Evolutionary conservation across 1,140 invertebrate species (phyloP), one percentile per base, ranked within the genome.

Genomic region (Oreohelix idahoensis): DNA sequence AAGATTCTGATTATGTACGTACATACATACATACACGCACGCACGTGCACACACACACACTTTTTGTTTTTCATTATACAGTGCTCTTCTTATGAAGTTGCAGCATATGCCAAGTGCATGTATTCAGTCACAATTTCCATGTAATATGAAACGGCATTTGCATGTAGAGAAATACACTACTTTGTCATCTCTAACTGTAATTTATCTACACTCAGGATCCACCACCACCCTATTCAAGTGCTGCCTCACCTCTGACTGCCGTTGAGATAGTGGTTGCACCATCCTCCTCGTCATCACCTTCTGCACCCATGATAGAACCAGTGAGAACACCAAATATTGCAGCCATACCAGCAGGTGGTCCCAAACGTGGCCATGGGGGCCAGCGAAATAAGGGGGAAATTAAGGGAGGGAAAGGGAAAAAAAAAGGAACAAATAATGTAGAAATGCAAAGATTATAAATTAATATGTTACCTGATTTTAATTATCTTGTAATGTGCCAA

Each of bases 311-410:
- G 79, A 81, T 71, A 32, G 79, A 81, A 49, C 38, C 79, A 51
- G 66, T 71, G 20, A 11, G 79, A 38, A 66, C 79, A 38, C 39
- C 79, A 17, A 39, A 71, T 38, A 36, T 81, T 26, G 20, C 79
- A 36, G 1, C 63, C 4, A 81, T 81, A 29, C 79, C 79, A 29
- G 13, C 79, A 11, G 79, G 79, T 2, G 79, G 79, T 36, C 79
- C 79, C n/a, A 81, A 81, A 35, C 66, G 79, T 20, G 79, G 79
- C 42, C 79, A 58, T 36, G 79, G 79, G 10, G 79, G 79, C 20
- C 63, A 35, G 10, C 15, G 79, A 45, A 81, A 71, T 13, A 71
- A 81, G 15, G 66, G 2, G 5, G 39, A 39, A 71, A 39, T 4
- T 13, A 58, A 49, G 20, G 79, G 35, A 42, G 42, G 35, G 13